Evolutionary conservation across 1,140 invertebrate species (phyloP), one percentile per base, ranked within the genome.

Genomic region (Paraescarpia echinospica): DNA sequence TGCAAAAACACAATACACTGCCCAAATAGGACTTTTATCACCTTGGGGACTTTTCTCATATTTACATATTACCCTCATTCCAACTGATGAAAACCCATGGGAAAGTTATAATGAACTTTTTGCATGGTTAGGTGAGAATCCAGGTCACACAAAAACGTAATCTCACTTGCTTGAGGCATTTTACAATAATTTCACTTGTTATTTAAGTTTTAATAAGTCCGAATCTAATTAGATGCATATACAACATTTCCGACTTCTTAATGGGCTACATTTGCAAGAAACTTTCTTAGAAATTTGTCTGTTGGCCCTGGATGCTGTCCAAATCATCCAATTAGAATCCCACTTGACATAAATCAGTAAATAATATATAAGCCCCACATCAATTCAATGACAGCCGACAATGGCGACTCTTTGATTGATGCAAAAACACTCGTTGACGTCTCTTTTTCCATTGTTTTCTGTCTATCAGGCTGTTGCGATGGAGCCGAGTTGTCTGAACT

Each of bases 271-370:
- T 77, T 27, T 77, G 59, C 22, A 27, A 27, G 59, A 77, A 18
- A 77, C 59, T 22, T 77, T 77, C 59, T 77, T 27, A 77, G 59
- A 77, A 77, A 27, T 77, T 6, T 31, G 59, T 77, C 4, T 77
- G 59, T 4, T 77, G 27, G 27, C 59, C 59, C 59, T 77, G 59
- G 18, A 77, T 77, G 59, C 59, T 27, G 27, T 77, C 59, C 59
- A 77, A 77, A 27, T 18, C 59, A 77, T 31, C 59, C 59, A 77
- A 77, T 77, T 77, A 77, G 59, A 77, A 77, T 77, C 59, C 59
- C 59, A 77, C 14, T 77, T 77, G 59, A 77, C 59, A 77, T 77
- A 77, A 77, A 77, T 77, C 59, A 77, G 59, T 77, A 77, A 77
- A 77, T 77, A 77, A 77, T 77, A 77, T 77, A 77, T 77, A 77